A percentile compares a stretch with the other conserved stretches of the same genome.
Evolutionary conservation across 30 jellyfish, hydroid and myxozoan genomes (phyloP).

Genomic region (Rhopilema esculentum): DNA sequence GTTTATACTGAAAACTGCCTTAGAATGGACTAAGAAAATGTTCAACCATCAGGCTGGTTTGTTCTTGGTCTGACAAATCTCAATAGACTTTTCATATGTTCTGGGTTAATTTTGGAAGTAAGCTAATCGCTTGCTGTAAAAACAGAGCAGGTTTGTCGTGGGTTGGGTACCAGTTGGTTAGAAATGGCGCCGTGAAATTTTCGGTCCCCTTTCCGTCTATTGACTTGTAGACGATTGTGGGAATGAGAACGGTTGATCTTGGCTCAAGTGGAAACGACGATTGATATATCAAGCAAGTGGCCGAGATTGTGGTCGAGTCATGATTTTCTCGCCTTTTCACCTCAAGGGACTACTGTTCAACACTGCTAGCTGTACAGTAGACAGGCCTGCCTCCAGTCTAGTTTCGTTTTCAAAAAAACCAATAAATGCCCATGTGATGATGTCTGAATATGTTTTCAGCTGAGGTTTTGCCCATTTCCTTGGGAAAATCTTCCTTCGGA

Average conservation of each 20-base stretch:
- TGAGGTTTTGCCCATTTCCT: neutral
- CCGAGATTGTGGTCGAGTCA: conserved; percentile 51
- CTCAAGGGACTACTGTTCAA: conserved; percentile 13
- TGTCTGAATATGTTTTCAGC: neutral
- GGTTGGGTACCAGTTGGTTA: conserved; percentile 13
- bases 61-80: neutral
- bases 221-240: conserved; percentile 32
- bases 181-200: conserved; percentile 35
- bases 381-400: neutral
- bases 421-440: neutral
- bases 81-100: neutral
- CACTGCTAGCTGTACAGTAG: neutral
- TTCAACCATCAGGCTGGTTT: too few relatives aligned
- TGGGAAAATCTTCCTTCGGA: neutral
- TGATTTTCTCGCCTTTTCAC: conserved; percentile 76
- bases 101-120: neutral
- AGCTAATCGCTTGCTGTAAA: neutral
- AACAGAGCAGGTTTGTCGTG: neutral
- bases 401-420: neutral
- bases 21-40: too few relatives aligned
- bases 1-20: too few relatives aligned
- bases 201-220: conserved; percentile 56
- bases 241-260: conserved; percentile 9
- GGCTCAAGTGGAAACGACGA: conserved; percentile 40
- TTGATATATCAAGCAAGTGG: conserved; percentile 65